A percentile compares a stretch with the other conserved stretches of the same genome.
Conservation (phyloP, 2,797 vertebrate species). For the Loris lydekkerianus region DNA sequence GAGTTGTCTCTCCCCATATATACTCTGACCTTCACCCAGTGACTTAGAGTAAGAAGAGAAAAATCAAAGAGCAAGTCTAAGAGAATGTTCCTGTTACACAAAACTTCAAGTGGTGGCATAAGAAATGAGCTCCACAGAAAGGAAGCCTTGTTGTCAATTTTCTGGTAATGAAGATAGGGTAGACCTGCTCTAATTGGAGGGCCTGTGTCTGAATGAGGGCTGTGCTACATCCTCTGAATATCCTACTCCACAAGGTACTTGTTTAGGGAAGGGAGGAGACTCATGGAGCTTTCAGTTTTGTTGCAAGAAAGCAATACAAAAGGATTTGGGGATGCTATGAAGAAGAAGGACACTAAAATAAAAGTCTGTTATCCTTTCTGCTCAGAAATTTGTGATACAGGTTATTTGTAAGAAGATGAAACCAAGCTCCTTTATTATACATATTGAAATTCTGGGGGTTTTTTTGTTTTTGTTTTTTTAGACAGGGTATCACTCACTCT, state of each 20-base stretch:
- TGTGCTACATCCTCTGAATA: too few relatives aligned
- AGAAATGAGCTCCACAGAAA: neutral
- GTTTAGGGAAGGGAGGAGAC: neutral
- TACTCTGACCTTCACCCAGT: neutral
- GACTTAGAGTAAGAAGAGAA: neutral
- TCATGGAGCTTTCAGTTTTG: neutral
- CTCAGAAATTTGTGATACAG: neutral
- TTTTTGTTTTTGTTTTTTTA: too few relatives aligned
- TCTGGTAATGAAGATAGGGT: neutral
- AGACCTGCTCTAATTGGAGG: neutral
- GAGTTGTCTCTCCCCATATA: neutral
- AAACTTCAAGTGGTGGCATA: accelerated
- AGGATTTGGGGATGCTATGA: neutral
- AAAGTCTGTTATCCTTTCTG: neutral
- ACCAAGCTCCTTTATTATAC: neutral
- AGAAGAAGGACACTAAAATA: neutral
- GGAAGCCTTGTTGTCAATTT: neutral
- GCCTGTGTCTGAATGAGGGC: neutral
- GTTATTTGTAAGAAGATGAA: neutral
- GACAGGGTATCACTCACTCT: too few relatives aligned
- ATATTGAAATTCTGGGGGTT: neutral
- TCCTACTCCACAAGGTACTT: neutral
- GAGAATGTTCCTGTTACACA: neutral
- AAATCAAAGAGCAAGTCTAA: neutral
- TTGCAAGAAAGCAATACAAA: neutral